A percentile compares a stretch with the other conserved stretches of the same genome.
Conservation (phyloP, 2,888 invertebrate species). For the Apoda limacodes region DNA sequence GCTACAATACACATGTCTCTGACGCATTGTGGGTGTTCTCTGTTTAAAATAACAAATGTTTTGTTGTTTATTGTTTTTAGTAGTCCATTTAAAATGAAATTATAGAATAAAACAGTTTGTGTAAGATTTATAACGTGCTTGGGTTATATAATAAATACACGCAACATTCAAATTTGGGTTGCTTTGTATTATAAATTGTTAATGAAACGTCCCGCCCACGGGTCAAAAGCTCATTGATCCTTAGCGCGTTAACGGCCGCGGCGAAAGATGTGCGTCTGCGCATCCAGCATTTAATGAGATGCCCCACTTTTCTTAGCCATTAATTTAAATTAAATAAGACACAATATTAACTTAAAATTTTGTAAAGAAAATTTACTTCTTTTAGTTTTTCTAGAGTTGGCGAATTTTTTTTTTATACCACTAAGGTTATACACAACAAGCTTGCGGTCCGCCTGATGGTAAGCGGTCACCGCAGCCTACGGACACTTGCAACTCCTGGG, state of each 20-base stretch:
- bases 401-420: too few species aligned
- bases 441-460: too few species aligned
- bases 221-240: slow-evolving; percentile 53
- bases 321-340: slow-evolving; percentile 43
- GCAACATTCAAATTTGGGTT: not conserved
- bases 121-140: too few species aligned
- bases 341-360: too few species aligned
- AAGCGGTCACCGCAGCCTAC: too few species aligned
- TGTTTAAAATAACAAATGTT: slow-evolving; percentile 12
- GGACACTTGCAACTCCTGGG: too few species aligned
- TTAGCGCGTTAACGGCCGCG: slow-evolving; percentile 49
- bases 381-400: too few species aligned
- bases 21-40: slow-evolving; percentile 26
- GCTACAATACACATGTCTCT: slow-evolving; percentile 32
- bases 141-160: not conserved
- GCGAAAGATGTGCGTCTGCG: slow-evolving; percentile 47
- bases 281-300: slow-evolving; percentile 36
- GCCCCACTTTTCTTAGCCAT: slow-evolving; percentile 38
- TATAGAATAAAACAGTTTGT: not conserved
- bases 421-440: too few species aligned
- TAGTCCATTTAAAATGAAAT: not conserved
- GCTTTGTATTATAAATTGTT: slow-evolving; percentile 43
- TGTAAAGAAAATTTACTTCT: too few species aligned
- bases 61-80: not conserved
- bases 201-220: slow-evolving; percentile 64